Conservation (phyloP, 1,140 invertebrate genomes). For the Drosophila santomea region DNA sequence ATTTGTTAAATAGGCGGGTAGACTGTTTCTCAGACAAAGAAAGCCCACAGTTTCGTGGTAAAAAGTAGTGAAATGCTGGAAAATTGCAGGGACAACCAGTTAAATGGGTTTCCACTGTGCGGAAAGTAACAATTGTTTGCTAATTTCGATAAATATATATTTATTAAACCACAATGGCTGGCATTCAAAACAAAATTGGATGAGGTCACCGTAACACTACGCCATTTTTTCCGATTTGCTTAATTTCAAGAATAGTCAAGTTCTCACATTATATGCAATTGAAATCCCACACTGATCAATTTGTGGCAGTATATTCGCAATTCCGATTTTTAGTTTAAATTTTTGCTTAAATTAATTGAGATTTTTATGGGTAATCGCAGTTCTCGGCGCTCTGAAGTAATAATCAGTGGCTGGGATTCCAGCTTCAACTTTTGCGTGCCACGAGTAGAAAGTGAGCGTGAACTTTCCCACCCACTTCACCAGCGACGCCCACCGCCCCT, state of each 20-base stretch:
- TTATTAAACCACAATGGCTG: conserved; percentile 1
- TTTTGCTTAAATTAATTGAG: too few species aligned
- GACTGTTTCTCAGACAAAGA: conserved; percentile 22
- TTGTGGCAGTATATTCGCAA: too few species aligned
- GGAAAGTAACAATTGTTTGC: conserved; percentile 26
- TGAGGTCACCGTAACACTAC: neutral
- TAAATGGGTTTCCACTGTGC: conserved; percentile 14
- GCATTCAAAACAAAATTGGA: neutral
- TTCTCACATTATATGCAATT: neutral
- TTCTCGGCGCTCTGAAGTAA: neutral
- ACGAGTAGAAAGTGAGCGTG: conserved; percentile 67
- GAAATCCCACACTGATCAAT: neutral
- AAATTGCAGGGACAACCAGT: conserved; percentile 15
- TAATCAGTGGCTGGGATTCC: neutral
- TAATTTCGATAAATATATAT: conserved; percentile 13
- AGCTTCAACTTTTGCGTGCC: conserved; percentile 39
- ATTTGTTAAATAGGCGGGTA: conserved; percentile 60
- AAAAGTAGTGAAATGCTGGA: conserved; percentile 28
- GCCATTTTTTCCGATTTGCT: neutral
- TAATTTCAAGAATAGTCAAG: too few species aligned
- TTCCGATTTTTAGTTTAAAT: too few species aligned
- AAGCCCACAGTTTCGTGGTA: neutral
- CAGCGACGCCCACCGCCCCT: conserved; percentile 3
- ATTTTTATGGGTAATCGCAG: too few species aligned
- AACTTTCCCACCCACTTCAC: conserved; percentile 58